Conservation (phyloP, 2,888 invertebrate genomes). For the Melieria crassipennis region DNA sequence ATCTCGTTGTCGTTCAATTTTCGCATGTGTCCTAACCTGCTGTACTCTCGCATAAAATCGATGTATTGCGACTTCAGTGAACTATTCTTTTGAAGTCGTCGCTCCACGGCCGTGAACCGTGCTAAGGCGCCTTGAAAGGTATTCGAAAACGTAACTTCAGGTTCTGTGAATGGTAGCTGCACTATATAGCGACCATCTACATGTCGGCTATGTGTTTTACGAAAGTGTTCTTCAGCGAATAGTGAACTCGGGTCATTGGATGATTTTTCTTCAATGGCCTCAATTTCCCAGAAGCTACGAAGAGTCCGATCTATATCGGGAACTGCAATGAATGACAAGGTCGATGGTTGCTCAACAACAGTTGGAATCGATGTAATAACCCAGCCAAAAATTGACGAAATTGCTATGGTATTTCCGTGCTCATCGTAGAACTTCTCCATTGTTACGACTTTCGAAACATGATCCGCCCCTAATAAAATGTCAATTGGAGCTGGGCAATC, state of each 20-base stretch:
- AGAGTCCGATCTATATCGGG: neutral
- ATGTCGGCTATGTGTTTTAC: neutral
- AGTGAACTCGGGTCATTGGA: neutral
- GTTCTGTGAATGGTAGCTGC: slow-evolving; percentile 14
- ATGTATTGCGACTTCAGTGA: slow-evolving; percentile 8
- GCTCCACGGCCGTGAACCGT: slow-evolving; percentile 20
- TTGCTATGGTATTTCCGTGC: neutral
- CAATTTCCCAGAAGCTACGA: neutral
- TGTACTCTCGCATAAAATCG: slow-evolving; percentile 27
- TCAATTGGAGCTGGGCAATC: neutral
- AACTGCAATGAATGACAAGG: neutral
- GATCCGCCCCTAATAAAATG: neutral
- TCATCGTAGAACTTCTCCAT: neutral
- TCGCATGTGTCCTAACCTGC: slow-evolving; percentile 21
- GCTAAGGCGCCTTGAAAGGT: slow-evolving; percentile 10
- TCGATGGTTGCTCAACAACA: neutral
- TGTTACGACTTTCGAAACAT: neutral
- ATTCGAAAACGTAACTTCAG: slow-evolving; percentile 1
- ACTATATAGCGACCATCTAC: slow-evolving; percentile 12
- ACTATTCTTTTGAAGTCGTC: slow-evolving; percentile 13
- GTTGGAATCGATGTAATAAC: neutral
- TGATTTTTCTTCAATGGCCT: neutral
- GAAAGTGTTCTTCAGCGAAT: neutral
- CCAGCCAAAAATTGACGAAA: neutral
- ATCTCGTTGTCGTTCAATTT: slow-evolving; percentile 2